These are phyloP conservation scores for Monomorium pharaonis DNA, from an alignment of 1,140 invertebrate species.

Conservation along the genomic window DNA sequence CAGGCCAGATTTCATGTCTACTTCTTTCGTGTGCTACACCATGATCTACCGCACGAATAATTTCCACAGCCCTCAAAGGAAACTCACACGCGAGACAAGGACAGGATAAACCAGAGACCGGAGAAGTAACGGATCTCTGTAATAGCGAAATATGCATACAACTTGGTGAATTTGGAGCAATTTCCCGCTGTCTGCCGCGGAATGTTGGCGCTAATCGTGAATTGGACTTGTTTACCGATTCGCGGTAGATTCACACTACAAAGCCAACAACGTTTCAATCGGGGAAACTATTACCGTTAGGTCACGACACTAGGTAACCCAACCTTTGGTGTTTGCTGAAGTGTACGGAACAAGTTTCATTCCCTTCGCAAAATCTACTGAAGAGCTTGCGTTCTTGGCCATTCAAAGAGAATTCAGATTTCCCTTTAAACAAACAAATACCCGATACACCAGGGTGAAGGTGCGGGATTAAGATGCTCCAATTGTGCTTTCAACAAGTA, in stretches of 20 bases:
- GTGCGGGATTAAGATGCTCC: background rate
- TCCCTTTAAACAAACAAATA: background rate
- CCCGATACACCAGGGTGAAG: background rate
- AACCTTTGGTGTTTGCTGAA: background rate
- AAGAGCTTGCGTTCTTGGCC: background rate
- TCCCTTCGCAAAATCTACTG: background rate
- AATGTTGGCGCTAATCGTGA: conserved; percentile 55
- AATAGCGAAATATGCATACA: conserved; percentile 44
- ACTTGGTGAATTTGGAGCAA: conserved; percentile 49
- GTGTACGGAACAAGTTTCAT: background rate
- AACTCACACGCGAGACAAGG: background rate
- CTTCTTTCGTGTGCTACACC: background rate
- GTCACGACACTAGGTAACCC: conserved; percentile 8
- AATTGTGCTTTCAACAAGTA: background rate
- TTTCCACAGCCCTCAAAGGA: conserved; percentile 12
- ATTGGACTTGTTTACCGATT: conserved; percentile 56
- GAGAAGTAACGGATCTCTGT: conserved; percentile 42
- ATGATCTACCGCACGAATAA: background rate
- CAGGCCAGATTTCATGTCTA: conserved; percentile 22
- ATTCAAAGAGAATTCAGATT: background rate
- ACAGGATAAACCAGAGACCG: background rate
- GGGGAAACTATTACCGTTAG: conserved; percentile 37
- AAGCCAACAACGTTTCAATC: conserved; percentile 53
- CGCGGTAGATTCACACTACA: conserved; percentile 36
- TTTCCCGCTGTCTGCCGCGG: conserved; percentile 29